Evolutionary conservation across 2,113 vertebrate species (phyloP).

Genomic region (Anolis carolinensis): DNA sequence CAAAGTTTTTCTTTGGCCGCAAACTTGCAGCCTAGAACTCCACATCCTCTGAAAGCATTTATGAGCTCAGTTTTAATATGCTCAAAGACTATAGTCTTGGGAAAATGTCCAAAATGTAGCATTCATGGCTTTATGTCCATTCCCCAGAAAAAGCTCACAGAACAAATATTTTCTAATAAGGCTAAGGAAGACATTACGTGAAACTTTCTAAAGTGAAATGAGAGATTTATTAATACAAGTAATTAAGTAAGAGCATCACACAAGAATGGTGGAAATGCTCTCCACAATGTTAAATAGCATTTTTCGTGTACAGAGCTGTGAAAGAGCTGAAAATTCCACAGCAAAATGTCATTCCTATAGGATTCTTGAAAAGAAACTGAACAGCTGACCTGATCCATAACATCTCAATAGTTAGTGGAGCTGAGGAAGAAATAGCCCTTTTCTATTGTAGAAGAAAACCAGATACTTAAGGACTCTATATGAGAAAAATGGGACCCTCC

Average conservation of each 20-base stretch:
- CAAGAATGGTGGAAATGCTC: background rate
- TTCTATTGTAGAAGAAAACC: background rate
- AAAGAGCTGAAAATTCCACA: background rate
- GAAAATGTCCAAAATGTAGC: slow-evolving; percentile 30
- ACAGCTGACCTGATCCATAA: background rate
- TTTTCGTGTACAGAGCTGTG: slow-evolving; percentile 5
- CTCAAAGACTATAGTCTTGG: slow-evolving; percentile 10
- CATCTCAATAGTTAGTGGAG: slow-evolving; percentile 9
- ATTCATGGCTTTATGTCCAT: background rate
- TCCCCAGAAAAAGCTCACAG: slow-evolving; percentile 16
- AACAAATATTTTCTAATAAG: background rate
- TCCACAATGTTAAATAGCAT: background rate
- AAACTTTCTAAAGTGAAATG: slow-evolving; percentile 21
- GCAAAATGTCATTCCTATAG: background rate
- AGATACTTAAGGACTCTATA: slow-evolving; percentile 4
- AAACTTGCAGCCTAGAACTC: background rate
- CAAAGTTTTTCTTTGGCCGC: background rate
- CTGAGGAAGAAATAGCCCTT: background rate
- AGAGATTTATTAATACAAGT: slow-evolving; percentile 10
- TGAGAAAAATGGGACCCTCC: background rate
- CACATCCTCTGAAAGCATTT: background rate
- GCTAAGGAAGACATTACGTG: slow-evolving; percentile 8
- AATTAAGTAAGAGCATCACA: slow-evolving; percentile 1
- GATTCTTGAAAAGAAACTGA: background rate
- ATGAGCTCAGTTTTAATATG: background rate